Conservation (phyloP, 2,888 invertebrate genomes). For the Cantharis rufa region DNA sequence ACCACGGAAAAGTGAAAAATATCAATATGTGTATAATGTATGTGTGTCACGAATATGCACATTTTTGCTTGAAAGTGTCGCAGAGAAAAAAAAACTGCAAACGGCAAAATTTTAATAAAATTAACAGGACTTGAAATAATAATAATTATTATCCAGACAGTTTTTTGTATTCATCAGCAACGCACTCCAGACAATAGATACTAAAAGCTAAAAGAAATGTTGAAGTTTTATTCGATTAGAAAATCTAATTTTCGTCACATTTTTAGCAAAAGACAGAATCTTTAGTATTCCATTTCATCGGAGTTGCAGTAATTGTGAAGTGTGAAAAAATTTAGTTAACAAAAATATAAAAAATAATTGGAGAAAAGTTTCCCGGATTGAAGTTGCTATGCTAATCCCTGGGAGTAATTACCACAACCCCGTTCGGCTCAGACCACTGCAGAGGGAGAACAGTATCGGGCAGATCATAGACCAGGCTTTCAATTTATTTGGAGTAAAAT, state of each 20-base stretch:
- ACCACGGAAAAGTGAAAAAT: no score
- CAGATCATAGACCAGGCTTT: not conserved
- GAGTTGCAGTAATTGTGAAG: not conserved
- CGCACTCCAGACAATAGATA: not conserved
- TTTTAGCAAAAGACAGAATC: not conserved
- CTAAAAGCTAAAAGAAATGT: not conserved
- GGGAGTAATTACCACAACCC: not conserved
- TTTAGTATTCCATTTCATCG: not conserved
- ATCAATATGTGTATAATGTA: not conserved
- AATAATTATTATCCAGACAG: not conserved
- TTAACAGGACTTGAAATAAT: not conserved
- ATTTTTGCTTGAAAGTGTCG: not conserved
- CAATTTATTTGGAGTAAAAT: not conserved
- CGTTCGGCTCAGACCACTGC: not conserved
- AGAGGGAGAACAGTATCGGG: not conserved
- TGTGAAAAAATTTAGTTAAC: not conserved
- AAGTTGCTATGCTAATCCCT: not conserved
- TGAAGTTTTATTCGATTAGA: not conserved
- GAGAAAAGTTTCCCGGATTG: not conserved
- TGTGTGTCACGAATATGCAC: not conserved
- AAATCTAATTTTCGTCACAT: not conserved
- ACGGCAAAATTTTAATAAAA: not conserved
- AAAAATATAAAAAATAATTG: not conserved
- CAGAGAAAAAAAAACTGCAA: not conserved
- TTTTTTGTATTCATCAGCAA: not conserved